phyloP scores from a whole-genome alignment of 2,797 vertebrate genomes.

The Tapirus indicus region DNA sequence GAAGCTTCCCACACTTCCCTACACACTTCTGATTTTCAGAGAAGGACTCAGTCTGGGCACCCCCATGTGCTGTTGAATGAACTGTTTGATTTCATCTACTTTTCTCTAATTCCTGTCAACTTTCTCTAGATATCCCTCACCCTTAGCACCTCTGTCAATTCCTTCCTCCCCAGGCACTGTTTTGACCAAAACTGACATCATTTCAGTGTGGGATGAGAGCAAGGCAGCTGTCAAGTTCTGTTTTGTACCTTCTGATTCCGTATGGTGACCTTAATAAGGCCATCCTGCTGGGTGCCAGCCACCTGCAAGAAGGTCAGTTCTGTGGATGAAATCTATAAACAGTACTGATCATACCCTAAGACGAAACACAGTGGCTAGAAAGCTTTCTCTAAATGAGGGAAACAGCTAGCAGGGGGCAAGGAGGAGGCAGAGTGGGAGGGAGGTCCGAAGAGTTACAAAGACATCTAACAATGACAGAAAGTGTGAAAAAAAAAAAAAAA shows the following conservation, averaged over 20 bases:
- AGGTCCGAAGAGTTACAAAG: not conserved
- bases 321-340: not conserved
- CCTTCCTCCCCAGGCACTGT: not conserved
- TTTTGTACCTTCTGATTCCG: not conserved
- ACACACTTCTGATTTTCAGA: not conserved
- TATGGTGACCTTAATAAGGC: slow-evolving; percentile 31
- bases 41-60: not conserved
- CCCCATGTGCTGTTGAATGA: not conserved
- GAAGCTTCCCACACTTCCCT: not conserved
- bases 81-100: not conserved
- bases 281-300: not conserved
- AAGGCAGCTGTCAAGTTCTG: slow-evolving; percentile 16
- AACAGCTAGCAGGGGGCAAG: not conserved
- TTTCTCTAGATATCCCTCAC: not conserved
- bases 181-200: slow-evolving; percentile 17
- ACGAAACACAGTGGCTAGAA: not conserved
- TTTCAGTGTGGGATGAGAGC: not conserved
- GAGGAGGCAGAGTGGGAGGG: too few relatives aligned
- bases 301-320: slow-evolving; percentile 22
- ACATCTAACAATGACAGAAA: not conserved
- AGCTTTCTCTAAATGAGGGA: not conserved
- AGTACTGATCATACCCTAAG: not conserved
- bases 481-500: not conserved
- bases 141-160: not conserved
- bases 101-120: not conserved